phyloP scores from a whole-genome alignment of 2,797 vertebrate genomes.

The Babyrousa celebensis region DNA sequence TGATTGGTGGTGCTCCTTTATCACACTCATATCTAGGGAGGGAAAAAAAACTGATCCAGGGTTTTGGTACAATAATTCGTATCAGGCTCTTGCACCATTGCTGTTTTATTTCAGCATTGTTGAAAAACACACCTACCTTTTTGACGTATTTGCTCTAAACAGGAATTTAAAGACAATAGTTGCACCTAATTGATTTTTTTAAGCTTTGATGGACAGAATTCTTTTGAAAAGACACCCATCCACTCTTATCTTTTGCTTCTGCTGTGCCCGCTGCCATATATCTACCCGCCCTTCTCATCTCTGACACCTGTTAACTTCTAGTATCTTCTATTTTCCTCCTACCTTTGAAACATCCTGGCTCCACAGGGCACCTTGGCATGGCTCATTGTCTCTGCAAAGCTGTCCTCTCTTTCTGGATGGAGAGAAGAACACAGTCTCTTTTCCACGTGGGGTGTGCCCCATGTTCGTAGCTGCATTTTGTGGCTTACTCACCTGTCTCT shows the following conservation, averaged over 20 bases:
- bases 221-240: neutral
- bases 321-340: neutral
- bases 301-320: neutral
- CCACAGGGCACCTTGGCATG: accelerated
- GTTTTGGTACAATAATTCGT: neutral
- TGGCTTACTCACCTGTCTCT: neutral
- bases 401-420: neutral
- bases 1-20: neutral
- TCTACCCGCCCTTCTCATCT: neutral
- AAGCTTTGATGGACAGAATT: neutral
- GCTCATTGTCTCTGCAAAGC: neutral
- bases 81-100: neutral
- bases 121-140: conserved; percentile 2
- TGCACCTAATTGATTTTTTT: neutral
- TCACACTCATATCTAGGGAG: neutral
- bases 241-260: neutral
- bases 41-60: neutral
- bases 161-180: neutral
- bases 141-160: neutral
- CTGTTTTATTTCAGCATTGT: neutral
- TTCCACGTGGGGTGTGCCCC: neutral
- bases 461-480: neutral
- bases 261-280: accelerated
- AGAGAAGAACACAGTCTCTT: neutral
- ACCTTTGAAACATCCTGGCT: neutral